phyloP scores from a whole-genome alignment of 2,113 vertebrate species.

The Burhinus oedicnemus region DNA sequence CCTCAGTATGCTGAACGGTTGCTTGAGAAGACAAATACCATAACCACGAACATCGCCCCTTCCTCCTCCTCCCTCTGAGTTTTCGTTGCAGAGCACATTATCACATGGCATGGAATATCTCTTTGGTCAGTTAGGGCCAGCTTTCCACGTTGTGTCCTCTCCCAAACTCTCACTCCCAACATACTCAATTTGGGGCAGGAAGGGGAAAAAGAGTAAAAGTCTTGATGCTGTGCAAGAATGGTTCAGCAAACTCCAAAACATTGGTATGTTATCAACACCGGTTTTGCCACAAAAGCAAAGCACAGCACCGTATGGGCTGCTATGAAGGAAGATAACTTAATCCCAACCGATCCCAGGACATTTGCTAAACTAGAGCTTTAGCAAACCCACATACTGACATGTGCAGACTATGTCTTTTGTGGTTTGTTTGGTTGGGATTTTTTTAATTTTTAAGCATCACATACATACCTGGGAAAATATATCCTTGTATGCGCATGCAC shows the following conservation, averaged over 20 bases:
- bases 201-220: neutral
- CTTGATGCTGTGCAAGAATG: neutral
- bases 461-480: neutral
- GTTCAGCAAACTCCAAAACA: neutral
- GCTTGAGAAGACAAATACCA: neutral
- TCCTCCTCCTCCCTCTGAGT: neutral
- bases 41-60: neutral
- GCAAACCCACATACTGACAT: neutral
- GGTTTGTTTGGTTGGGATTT: neutral
- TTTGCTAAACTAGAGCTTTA: neutral
- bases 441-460: neutral
- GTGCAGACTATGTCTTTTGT: neutral
- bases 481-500: neutral
- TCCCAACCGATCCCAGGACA: neutral
- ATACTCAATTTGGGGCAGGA: neutral
- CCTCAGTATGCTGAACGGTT: neutral
- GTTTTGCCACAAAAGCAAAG: neutral
- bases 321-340: neutral
- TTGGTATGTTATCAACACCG: rapidly evolving
- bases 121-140: neutral
- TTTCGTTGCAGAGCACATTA: neutral
- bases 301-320: neutral
- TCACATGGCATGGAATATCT: neutral
- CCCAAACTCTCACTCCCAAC: neutral
- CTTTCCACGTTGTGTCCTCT: neutral